Evolutionary conservation across 2,113 vertebrate species (phyloP).

Genomic region (Pterophyllum scalare): DNA sequence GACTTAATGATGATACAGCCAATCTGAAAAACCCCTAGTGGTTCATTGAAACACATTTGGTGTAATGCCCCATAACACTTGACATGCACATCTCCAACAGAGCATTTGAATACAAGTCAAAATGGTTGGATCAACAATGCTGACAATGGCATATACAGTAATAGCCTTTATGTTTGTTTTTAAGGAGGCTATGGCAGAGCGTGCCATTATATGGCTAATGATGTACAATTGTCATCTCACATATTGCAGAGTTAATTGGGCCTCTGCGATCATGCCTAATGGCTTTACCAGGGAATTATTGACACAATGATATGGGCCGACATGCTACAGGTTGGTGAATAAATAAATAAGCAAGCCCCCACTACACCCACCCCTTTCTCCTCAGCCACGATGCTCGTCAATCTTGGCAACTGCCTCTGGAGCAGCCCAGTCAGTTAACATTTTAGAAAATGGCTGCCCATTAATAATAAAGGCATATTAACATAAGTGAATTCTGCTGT

Average conservation of each 20-base stretch:
- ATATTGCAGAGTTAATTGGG: conserved; percentile 80
- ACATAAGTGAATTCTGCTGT: conserved; percentile 86
- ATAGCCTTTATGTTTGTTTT: conserved; percentile 79
- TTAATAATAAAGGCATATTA: conserved; percentile 87
- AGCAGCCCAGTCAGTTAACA: conserved; percentile 84
- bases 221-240: conserved; percentile 79
- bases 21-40: conserved; percentile 45
- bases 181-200: conserved; percentile 72
- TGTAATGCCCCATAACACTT: conserved; percentile 71
- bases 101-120: conserved; percentile 61
- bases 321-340: conserved; percentile 82
- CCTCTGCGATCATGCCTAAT: conserved; percentile 80
- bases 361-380: conserved; percentile 46
- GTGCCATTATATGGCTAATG: conserved; percentile 78
- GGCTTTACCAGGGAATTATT: conserved; percentile 85
- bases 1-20: conserved; percentile 62
- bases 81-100: conserved; percentile 60
- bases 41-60: conserved; percentile 58
- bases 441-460: conserved; percentile 82
- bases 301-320: conserved; percentile 80
- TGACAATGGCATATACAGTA: conserved; percentile 69
- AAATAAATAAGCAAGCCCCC: conserved; percentile 82
- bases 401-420: conserved; percentile 82
- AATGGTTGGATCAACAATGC: conserved; percentile 52
- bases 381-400: conserved; percentile 77